Percentiles rank a stretch among this genome's conserved stretches.
Evolutionary conservation across 2,888 invertebrate species (phyloP).

Genomic region (Calephelis perditalis): DNA sequence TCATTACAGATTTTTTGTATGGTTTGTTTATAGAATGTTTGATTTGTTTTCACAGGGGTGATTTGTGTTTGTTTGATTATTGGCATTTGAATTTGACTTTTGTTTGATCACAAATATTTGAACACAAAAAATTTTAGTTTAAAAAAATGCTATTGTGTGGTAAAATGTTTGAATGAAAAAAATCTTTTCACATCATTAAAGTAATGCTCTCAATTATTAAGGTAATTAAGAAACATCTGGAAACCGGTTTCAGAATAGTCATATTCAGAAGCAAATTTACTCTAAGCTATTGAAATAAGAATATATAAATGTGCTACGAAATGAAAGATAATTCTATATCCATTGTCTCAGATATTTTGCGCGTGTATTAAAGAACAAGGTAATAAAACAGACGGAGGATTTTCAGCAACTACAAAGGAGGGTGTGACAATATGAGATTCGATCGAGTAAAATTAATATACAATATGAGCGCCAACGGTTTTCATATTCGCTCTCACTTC

Average conservation of each 20-base stretch:
- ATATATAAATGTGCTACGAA: background rate
- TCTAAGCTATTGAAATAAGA: too few relatives aligned
- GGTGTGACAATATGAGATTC: slow-evolving; percentile 38
- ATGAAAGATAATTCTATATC: slow-evolving; percentile 1
- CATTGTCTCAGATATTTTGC: background rate
- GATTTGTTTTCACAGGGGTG: slow-evolving; percentile 35
- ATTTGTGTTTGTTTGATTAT: slow-evolving; percentile 35
- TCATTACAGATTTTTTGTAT: slow-evolving; percentile 45
- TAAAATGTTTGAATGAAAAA: too few relatives aligned
- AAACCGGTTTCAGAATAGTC: too few relatives aligned
- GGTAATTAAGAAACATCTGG: too few relatives aligned
- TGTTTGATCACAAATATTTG: background rate
- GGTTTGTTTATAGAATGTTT: slow-evolving; percentile 39
- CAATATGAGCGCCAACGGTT: slow-evolving; percentile 53
- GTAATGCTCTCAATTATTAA: too few relatives aligned
- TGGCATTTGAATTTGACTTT: slow-evolving; percentile 16
- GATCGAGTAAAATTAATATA: slow-evolving; percentile 56
- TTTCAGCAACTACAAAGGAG: slow-evolving; percentile 28
- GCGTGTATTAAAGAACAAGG: slow-evolving; percentile 19
- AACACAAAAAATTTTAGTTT: too few relatives aligned
- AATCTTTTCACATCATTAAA: too few relatives aligned
- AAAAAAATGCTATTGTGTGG: too few relatives aligned
- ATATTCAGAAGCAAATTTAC: too few relatives aligned
- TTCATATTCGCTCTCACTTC: slow-evolving; percentile 62
- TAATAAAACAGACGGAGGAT: slow-evolving; percentile 25